These are phyloP conservation scores for Amphimallon solstitiale DNA, from an alignment of 2,888 invertebrate species.

Conservation along the genomic window DNA sequence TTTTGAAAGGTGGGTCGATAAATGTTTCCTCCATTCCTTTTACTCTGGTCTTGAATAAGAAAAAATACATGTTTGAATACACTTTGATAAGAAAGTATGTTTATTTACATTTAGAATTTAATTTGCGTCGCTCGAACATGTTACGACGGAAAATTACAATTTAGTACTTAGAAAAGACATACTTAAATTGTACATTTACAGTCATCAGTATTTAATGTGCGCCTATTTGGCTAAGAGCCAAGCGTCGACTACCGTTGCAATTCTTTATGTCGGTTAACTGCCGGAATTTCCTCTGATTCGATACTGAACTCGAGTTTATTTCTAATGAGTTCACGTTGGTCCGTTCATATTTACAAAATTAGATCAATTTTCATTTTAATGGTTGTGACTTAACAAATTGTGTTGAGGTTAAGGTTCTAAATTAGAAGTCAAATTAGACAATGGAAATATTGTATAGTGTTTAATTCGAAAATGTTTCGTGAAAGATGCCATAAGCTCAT, in stretches of 20 bases:
- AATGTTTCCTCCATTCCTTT: not conserved
- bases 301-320: constrained; percentile 16
- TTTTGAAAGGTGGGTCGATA: constrained; percentile 9
- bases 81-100: not conserved
- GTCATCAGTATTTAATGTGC: constrained; percentile 11
- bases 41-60: too few relatives aligned
- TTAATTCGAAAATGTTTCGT: too few relatives aligned
- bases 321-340: constrained; percentile 27
- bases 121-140: not conserved
- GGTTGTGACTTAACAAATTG: not conserved
- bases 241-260: constrained; percentile 34
- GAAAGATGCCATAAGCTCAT: too few relatives aligned
- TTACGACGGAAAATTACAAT: not conserved
- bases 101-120: too few relatives aligned
- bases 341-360: constrained; percentile 29
- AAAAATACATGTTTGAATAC: not conserved
- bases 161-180: not conserved
- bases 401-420: too few relatives aligned
- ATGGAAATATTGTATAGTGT: too few relatives aligned
- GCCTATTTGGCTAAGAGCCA: constrained; percentile 21
- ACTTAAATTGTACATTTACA: constrained; percentile 7
- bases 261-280: constrained; percentile 45
- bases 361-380: not conserved
- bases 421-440: too few relatives aligned
- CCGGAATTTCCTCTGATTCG: constrained; percentile 51